These are phyloP conservation scores for Stegodyphus dumicola DNA, from an alignment of 1,140 invertebrate species.

Conservation along the genomic window DNA sequence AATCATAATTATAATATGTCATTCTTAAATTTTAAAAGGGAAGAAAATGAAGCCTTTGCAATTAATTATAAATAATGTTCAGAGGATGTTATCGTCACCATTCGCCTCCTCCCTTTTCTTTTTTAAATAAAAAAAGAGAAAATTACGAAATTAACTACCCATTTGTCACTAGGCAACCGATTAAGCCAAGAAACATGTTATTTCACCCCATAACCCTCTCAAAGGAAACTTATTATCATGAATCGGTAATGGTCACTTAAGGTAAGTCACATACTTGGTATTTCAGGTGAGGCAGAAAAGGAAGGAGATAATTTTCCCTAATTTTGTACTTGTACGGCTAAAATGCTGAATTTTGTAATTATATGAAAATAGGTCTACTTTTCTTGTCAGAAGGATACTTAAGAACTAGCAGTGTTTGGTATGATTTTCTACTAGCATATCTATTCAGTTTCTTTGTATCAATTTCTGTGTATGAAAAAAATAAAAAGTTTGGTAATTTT, in stretches of 20 bases:
- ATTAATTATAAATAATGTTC: constrained; percentile 19
- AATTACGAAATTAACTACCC: constrained; percentile 41
- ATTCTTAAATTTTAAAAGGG: not conserved
- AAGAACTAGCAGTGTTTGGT: too few species aligned
- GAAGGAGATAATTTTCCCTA: not conserved
- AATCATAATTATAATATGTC: too few species aligned
- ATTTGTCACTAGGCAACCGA: constrained; percentile 38
- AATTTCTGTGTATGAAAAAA: too few species aligned
- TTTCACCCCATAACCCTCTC: not conserved
- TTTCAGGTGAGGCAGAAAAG: not conserved
- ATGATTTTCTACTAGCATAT: too few species aligned
- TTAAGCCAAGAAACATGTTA: constrained; percentile 29
- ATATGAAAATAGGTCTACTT: too few species aligned
- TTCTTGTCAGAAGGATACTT: too few species aligned
- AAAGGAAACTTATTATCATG: constrained; percentile 10
- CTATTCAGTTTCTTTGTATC: too few species aligned
- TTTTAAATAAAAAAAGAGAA: not conserved
- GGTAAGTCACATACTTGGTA: not conserved
- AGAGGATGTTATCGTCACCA: not conserved
- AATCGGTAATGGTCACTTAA: constrained; percentile 28
- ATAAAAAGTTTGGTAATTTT: too few species aligned
- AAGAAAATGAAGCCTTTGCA: constrained; percentile 7
- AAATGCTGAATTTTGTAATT: too few species aligned
- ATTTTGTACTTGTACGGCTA: too few species aligned
- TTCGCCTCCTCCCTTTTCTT: not conserved